A percentile compares a stretch with the other conserved stretches of the same genome.
phyloP scores from a whole-genome alignment of 1,140 invertebrate species.

The Megathymus violae region DNA sequence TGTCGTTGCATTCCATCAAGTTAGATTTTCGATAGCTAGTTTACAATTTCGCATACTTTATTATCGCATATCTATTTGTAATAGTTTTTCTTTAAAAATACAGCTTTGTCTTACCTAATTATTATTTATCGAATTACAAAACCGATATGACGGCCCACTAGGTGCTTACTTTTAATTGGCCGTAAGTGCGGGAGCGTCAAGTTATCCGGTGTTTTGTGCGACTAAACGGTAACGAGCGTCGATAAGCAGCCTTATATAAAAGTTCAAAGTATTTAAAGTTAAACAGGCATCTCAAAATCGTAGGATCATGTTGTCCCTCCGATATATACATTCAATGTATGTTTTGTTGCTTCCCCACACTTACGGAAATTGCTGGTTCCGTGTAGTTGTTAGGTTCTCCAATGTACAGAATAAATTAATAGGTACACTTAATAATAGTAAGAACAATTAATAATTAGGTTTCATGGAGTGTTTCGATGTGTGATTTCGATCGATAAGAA shows the following conservation, averaged over 20 bases:
- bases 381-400: not conserved
- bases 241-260: no score
- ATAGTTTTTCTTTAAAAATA: not conserved
- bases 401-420: not conserved
- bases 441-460: not conserved
- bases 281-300: no score
- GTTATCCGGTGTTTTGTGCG: no score
- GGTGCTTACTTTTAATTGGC: no score
- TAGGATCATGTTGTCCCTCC: not conserved
- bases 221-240: no score
- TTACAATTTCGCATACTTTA: not conserved
- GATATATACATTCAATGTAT: not conserved
- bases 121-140: not conserved
- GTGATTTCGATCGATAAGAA: not conserved
- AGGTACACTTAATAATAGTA: not conserved
- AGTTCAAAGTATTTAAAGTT: no score
- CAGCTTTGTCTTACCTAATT: not conserved
- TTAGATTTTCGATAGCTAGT: not conserved
- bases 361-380: not conserved
- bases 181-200: no score
- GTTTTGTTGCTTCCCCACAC: not conserved
- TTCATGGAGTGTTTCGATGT: not conserved
- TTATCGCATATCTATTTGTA: not conserved
- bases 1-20: not conserved
- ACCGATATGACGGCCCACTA: not conserved